A percentile compares a stretch with the other conserved stretches of the same genome.
Evolutionary conservation across 2,888 invertebrate genomes (phyloP).

Genomic region (Coecobrya sp.): DNA sequence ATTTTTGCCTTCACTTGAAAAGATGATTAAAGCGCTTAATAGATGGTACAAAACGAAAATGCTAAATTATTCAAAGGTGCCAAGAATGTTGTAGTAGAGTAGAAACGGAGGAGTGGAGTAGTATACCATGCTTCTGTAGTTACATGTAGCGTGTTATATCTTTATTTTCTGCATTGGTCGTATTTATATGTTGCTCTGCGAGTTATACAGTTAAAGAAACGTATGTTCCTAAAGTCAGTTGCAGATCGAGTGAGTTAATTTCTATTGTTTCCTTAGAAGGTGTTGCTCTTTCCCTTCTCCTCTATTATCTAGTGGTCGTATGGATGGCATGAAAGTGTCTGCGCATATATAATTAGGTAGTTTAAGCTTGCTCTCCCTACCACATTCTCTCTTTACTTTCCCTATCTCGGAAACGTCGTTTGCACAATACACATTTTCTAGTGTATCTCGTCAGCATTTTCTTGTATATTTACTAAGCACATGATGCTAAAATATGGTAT

Average conservation of each 20-base stretch:
- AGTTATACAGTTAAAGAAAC: too few species aligned
- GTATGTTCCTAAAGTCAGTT: too few species aligned
- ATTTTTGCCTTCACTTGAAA: too few species aligned
- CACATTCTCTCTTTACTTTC: not conserved
- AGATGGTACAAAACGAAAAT: too few species aligned
- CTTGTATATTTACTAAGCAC: not conserved
- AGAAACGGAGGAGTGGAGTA: too few species aligned
- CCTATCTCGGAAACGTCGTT: slow-evolving; percentile 21
- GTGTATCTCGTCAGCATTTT: not conserved
- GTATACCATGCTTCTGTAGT: too few species aligned
- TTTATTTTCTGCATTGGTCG: too few species aligned
- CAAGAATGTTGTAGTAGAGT: too few species aligned
- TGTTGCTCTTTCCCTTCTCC: not conserved
- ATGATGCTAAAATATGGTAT: not conserved
- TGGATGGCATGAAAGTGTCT: not conserved
- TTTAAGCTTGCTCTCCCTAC: slow-evolving; percentile 19
- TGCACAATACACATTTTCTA: not conserved
- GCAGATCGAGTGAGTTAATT: not conserved
- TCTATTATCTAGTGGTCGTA: not conserved
- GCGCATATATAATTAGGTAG: slow-evolving; percentile 62
- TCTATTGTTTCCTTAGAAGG: not conserved
- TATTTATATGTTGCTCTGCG: too few species aligned
- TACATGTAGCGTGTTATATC: too few species aligned
- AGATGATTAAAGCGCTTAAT: too few species aligned
- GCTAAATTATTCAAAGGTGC: too few species aligned